phyloP scores from a whole-genome alignment of 1,140 invertebrate genomes.

The Reticulitermes speratus region DNA sequence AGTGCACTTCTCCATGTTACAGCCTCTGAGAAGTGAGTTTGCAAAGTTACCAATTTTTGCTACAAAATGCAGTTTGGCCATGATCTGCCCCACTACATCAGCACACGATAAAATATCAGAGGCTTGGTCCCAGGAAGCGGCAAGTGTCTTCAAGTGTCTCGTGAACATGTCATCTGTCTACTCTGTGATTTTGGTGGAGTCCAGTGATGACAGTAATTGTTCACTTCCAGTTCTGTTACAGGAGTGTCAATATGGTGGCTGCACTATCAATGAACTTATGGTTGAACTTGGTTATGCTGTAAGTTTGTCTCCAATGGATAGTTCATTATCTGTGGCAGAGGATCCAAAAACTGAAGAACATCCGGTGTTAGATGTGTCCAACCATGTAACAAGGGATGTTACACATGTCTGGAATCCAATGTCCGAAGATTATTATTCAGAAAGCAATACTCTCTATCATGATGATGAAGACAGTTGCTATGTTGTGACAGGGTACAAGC shows the following conservation, averaged over 20 bases:
- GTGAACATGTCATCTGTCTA: neutral
- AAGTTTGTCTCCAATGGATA: neutral
- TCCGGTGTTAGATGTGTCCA: neutral
- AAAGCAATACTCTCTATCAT: slow-evolving; percentile 25
- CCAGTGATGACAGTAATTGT: neutral
- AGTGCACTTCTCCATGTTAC: neutral
- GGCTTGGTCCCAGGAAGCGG: neutral
- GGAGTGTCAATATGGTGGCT: neutral
- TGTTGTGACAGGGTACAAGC: neutral
- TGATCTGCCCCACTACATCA: neutral
- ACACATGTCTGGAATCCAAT: neutral
- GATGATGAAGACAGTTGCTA: neutral
- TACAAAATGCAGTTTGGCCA: neutral
- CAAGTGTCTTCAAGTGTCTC: neutral
- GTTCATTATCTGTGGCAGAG: neutral
- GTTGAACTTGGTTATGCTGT: neutral
- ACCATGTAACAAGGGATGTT: too few species aligned
- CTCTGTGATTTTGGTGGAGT: neutral
- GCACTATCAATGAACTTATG: neutral
- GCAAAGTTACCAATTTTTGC: neutral
- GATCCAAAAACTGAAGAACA: too few species aligned
- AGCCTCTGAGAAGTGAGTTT: neutral
- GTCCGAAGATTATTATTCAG: neutral
- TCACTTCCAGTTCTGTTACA: neutral
- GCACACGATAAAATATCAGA: neutral